phyloP scores from a whole-genome alignment of 1,140 invertebrate genomes.

The Glossosoma conforme region DNA sequence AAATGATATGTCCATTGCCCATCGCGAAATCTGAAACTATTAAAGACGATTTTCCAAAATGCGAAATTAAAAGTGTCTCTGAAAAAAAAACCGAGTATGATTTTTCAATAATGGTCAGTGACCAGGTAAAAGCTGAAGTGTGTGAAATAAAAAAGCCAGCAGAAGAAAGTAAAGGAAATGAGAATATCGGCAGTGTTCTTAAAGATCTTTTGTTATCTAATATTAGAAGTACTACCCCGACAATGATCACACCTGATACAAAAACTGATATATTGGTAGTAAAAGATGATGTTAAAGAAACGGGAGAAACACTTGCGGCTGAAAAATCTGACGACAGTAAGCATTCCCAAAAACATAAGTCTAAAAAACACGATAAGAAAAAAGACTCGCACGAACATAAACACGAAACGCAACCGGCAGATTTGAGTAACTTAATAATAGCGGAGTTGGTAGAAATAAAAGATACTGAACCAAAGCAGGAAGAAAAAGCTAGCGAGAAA shows the following conservation, averaged over 20 bases:
- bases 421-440: too few species aligned
- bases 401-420: too few species aligned
- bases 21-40: constrained; percentile 8
- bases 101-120: too few species aligned
- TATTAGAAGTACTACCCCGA: too few species aligned
- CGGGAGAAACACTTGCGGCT: not conserved
- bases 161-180: not conserved
- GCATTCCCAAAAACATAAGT: constrained; percentile 9
- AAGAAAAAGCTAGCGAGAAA: constrained; percentile 3
- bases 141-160: not conserved
- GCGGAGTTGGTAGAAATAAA: not conserved
- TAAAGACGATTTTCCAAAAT: constrained; percentile 1
- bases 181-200: too few species aligned
- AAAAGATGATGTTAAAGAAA: too few species aligned
- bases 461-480: not conserved
- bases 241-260: too few species aligned
- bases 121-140: not conserved
- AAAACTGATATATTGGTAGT: too few species aligned
- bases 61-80: not conserved
- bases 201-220: too few species aligned
- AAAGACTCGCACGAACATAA: not conserved
- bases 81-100: too few species aligned
- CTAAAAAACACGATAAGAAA: constrained; percentile 10
- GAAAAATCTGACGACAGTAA: constrained; percentile 12
- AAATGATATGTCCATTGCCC: not conserved